A percentile compares a stretch with the other conserved stretches of the same genome.
Conservation (phyloP, 1,140 invertebrate species). For the Chionoecetes opilio region DNA sequence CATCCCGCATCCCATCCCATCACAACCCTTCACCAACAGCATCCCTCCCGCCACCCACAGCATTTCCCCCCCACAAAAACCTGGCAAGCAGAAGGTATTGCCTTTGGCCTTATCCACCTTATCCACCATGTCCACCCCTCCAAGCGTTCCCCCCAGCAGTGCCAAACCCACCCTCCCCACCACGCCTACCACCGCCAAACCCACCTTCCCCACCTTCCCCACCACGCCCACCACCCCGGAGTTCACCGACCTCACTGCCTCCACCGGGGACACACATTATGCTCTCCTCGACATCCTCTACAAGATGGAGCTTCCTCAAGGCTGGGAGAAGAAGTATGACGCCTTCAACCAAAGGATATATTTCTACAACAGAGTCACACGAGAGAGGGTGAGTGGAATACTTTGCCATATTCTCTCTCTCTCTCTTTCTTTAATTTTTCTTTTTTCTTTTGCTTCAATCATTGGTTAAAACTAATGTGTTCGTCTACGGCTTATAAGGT, state of each 20-base stretch:
- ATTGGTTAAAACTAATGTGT: too few relatives aligned
- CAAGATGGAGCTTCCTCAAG: slow-evolving; percentile 48
- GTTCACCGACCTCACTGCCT: slow-evolving; percentile 33
- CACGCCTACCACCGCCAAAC: too few relatives aligned
- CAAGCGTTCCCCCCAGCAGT: slow-evolving; percentile 62
- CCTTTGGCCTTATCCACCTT: not conserved
- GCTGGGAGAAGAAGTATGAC: slow-evolving; percentile 64
- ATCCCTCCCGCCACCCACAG: not conserved
- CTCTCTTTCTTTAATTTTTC: too few relatives aligned
- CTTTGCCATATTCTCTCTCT: not conserved
- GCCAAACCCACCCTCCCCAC: slow-evolving; percentile 61
- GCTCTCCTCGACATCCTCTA: slow-evolving; percentile 52
- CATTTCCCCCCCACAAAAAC: not conserved
- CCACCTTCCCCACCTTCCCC: slow-evolving; percentile 28
- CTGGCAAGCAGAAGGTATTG: not conserved
- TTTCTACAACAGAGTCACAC: slow-evolving; percentile 38
- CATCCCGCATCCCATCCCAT: not conserved
- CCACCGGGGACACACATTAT: slow-evolving; percentile 7
- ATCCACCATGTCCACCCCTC: too few relatives aligned
- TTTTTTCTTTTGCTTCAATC: too few relatives aligned
- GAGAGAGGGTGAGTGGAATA: slow-evolving; percentile 60
- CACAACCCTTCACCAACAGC: not conserved
- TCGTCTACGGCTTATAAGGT: too few relatives aligned
- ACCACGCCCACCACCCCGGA: slow-evolving; percentile 43
- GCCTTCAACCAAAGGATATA: slow-evolving; percentile 61